Base-by-base conservation (phyloP, 2,888 invertebrate species). In the Troides oblongomaculatus region DNA sequence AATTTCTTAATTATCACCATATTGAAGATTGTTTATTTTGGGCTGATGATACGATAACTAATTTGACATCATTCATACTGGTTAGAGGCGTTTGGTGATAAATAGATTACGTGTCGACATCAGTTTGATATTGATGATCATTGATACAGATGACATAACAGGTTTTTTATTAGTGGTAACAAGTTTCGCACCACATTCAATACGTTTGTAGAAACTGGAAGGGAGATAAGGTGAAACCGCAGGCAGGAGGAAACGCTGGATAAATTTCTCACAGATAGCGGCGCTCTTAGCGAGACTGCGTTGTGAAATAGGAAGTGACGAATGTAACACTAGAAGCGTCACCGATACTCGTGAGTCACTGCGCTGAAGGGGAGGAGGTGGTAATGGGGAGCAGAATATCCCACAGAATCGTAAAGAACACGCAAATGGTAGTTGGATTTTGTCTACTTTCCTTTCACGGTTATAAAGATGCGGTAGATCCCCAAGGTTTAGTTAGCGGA, bases 231-330 rank as follows among this genome's bases (percentile, higher is more conserved):
- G 30, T 61, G 18, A 64, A 68, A 70, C 70, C 70, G 61, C 70
- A 75, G 63, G 69, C 69, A 75, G 68, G 71, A 73, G 76, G 73
- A 74, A 76, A 73, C 72, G 63, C 56, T 63, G 70, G 72, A 71
- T 72, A 72, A 71, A 71, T 74, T 68, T 77, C 75, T 74, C 73
- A 72, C 72, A 72, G 68, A 72, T 64, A 57, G 65, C 50, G 63
- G 63, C 25, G 57, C 46, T 39, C 61, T 57, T 46, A 60, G 64
- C 57, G 62, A 58, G 66, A 68, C 57, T 70, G 56, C 68, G 74
- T 85, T 86, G 82, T 81, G 86, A 83, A 86, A 86, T 88, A 85
- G 88, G 88, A 87, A 88, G 84, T 86, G 84, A 80, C 78, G 80
- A 81, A 75, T 81, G 86, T 89, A 88, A 89, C 82, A 85, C 85